A percentile compares a stretch with the other conserved stretches of the same genome.
These are phyloP conservation scores for Apotomis capreana DNA, from an alignment of 2,888 invertebrate genomes.

Conservation along the genomic window DNA sequence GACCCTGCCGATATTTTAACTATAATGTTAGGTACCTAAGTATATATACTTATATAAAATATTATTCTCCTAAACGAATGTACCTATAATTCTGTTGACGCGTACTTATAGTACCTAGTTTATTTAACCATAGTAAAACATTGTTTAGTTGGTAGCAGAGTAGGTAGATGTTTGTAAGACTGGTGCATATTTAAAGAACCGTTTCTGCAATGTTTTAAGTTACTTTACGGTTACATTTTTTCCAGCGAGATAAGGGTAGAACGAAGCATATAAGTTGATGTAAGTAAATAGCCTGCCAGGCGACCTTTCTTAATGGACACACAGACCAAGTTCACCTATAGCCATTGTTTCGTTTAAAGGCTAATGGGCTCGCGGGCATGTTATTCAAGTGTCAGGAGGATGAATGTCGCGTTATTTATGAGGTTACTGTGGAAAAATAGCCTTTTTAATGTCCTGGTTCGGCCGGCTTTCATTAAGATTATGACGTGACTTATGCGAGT, in stretches of 20 bases:
- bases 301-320: slow-evolving; percentile 41
- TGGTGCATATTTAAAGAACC: too few species aligned
- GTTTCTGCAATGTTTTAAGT: too few species aligned
- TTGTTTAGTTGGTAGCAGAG: too few species aligned
- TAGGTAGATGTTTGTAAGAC: too few species aligned
- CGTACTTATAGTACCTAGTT: too few species aligned
- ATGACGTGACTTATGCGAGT: slow-evolving; percentile 38
- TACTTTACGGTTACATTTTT: neutral
- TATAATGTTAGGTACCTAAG: too few species aligned
- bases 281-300: neutral
- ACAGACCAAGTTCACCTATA: slow-evolving; percentile 37
- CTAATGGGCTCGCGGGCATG: slow-evolving; percentile 40
- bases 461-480: slow-evolving; percentile 42
- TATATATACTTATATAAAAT: too few species aligned
- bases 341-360: slow-evolving; percentile 42
- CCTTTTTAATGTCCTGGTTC: slow-evolving; percentile 38
- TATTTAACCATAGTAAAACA: too few species aligned
- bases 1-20: too few species aligned
- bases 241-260: neutral
- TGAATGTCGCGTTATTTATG: slow-evolving; percentile 42
- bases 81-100: too few species aligned
- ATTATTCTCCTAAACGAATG: too few species aligned
- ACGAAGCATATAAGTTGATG: neutral
- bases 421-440: slow-evolving; percentile 40
- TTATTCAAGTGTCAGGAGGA: slow-evolving; percentile 42